Conservation (phyloP, 2,113 vertebrate genomes). For the Marmota flaviventris region DNA sequence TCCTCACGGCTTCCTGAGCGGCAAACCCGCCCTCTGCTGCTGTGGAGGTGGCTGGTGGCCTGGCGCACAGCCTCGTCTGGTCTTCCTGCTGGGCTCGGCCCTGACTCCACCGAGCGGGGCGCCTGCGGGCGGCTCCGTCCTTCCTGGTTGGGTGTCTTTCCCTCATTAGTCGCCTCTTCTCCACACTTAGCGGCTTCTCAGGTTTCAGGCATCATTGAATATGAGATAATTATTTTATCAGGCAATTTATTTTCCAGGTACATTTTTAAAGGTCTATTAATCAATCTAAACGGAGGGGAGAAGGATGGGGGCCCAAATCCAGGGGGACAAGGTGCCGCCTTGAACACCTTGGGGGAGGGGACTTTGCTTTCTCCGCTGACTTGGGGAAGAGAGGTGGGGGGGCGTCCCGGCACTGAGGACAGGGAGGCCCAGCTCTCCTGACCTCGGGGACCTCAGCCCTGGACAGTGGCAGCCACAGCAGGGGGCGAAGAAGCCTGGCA, state of each 20-base stretch:
- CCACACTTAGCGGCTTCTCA: conserved; percentile 82
- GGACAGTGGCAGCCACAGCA: background rate
- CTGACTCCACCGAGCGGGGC: too few relatives aligned
- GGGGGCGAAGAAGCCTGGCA: rapidly evolving
- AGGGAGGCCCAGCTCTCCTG: background rate
- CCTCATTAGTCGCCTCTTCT: conserved; percentile 83
- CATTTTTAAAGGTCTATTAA: conserved; percentile 89
- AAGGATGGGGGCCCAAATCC: background rate
- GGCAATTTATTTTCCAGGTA: conserved; percentile 88
- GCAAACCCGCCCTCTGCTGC: rapidly evolving
- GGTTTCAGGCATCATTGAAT: conserved; percentile 80
- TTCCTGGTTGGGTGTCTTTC: conserved; percentile 56
- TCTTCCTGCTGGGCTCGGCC: too few relatives aligned
- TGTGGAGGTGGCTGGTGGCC: too few relatives aligned
- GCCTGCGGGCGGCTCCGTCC: too few relatives aligned
- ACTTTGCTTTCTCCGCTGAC: background rate
- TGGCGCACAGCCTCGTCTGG: rapidly evolving
- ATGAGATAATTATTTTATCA: conserved; percentile 88
- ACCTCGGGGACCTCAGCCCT: too few relatives aligned
- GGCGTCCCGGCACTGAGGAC: rapidly evolving
- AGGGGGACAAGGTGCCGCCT: background rate
- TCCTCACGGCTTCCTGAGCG: background rate
- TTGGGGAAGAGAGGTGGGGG: background rate
- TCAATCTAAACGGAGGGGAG: conserved; percentile 83
- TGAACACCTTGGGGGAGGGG: rapidly evolving